Evolutionary conservation across 2,888 invertebrate species (phyloP).

Genomic region (Phengaris arion): DNA sequence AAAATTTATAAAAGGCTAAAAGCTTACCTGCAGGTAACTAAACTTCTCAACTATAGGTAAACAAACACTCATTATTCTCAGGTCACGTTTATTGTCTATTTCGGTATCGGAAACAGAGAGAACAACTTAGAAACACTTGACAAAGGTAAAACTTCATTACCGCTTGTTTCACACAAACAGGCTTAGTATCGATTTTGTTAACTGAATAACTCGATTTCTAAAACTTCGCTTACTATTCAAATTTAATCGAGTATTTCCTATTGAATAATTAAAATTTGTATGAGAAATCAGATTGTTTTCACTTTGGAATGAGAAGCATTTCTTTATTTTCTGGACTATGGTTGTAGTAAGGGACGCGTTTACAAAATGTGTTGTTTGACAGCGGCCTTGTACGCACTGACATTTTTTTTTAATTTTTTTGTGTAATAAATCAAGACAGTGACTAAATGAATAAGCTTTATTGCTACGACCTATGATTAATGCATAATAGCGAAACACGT

Average conservation of each 20-base stretch:
- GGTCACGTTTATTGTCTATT: not conserved
- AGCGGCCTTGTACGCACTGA: too few species aligned
- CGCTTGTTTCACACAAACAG: constrained; percentile 10
- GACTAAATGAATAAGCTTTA: too few species aligned
- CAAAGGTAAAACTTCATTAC: constrained; percentile 19
- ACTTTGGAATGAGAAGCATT: too few species aligned
- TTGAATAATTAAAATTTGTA: constrained; percentile 19
- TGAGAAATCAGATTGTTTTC: not conserved
- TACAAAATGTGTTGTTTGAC: too few species aligned
- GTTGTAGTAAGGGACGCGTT: too few species aligned
- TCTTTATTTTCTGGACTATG: too few species aligned
- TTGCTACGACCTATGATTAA: too few species aligned
- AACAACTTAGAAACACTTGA: constrained; percentile 7
- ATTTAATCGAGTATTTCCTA: constrained; percentile 5
- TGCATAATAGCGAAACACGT: too few species aligned
- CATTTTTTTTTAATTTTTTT: too few species aligned
- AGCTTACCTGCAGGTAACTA: too few species aligned
- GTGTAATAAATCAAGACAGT: too few species aligned
- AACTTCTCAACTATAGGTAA: not conserved
- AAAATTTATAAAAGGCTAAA: too few species aligned
- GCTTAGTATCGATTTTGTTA: constrained; percentile 18
- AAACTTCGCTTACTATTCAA: constrained; percentile 15
- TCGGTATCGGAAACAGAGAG: constrained; percentile 6
- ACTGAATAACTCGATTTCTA: constrained; percentile 16
- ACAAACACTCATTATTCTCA: not conserved